Percentiles rank a stretch among this genome's conserved stretches.
Evolutionary conservation across 2,888 invertebrate species (phyloP).

Genomic region (Odontothrips loti): DNA sequence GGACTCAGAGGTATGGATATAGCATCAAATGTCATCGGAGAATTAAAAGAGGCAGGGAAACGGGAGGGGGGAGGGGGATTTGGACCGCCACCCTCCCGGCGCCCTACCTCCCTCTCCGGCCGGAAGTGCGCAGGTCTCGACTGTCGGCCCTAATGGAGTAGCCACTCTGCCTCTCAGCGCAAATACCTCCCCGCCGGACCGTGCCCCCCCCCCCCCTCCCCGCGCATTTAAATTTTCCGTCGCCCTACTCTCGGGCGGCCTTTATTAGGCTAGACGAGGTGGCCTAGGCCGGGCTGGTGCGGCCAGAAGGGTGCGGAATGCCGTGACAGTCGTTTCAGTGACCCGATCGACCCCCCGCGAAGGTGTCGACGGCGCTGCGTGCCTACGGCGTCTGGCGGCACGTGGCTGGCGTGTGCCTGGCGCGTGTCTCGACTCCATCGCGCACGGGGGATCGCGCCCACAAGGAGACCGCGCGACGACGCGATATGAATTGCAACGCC

Average conservation of each 20-base stretch:
- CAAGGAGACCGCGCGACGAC: not conserved
- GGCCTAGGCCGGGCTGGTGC: not conserved
- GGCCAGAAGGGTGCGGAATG: not conserved
- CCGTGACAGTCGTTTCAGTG: not conserved
- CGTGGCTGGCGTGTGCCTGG: not conserved
- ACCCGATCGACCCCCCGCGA: not conserved
- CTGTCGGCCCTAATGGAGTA: no score
- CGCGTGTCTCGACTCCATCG: not conserved
- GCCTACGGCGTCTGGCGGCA: not conserved
- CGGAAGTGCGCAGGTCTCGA: no score
- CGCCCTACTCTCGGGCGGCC: not conserved
- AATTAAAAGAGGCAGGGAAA: not conserved
- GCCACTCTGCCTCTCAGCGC: no score
- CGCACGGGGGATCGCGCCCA: no score
- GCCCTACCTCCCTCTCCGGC: no score
- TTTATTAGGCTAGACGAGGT: not conserved
- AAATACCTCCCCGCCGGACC: no score
- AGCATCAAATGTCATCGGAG: no score
- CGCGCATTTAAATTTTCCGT: not conserved
- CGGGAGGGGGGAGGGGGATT: not conserved
- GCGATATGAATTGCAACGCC: not conserved
- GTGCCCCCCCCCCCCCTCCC: no score
- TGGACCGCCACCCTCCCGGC: not conserved
- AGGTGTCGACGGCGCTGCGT: not conserved
- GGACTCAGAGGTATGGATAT: not conserved